Conservation (phyloP, 2,888 invertebrate species). For the Molanna angustata region DNA sequence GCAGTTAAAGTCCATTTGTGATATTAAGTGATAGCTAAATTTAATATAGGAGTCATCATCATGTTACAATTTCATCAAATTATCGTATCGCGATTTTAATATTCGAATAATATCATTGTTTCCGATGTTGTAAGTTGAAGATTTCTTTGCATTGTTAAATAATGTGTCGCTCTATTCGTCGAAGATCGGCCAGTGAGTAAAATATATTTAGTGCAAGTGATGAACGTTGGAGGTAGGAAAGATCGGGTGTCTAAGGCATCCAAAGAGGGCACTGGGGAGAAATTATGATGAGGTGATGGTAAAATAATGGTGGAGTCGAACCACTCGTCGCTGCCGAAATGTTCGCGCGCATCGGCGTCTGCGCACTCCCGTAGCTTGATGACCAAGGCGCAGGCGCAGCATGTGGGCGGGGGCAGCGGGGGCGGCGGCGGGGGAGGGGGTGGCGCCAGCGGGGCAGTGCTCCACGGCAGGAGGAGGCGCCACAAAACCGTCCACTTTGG, state of each 20-base stretch:
- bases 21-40: slow-evolving; percentile 17
- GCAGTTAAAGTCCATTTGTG: slow-evolving; percentile 12
- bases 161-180: too few species aligned
- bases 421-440: slow-evolving; percentile 49
- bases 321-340: slow-evolving; percentile 30
- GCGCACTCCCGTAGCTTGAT: slow-evolving; percentile 30
- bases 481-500: slow-evolving; percentile 79
- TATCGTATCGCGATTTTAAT: too few species aligned
- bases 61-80: too few species aligned
- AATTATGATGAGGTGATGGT: slow-evolving; percentile 21
- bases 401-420: slow-evolving; percentile 43
- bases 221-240: not conserved
- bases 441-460: slow-evolving; percentile 47
- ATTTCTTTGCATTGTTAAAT: too few species aligned
- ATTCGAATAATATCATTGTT: too few species aligned
- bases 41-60: too few species aligned
- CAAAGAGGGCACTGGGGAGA: not conserved
- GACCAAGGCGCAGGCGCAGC: slow-evolving; percentile 29
- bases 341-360: slow-evolving; percentile 29
- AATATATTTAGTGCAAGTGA: too few species aligned
- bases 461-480: slow-evolving; percentile 66
- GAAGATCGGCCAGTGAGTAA: too few species aligned
- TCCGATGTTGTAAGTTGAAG: too few species aligned
- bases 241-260: not conserved
- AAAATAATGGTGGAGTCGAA: slow-evolving; percentile 34